These are phyloP conservation scores for Chydorus sphaericus DNA, from an alignment of 2,888 invertebrate genomes.

Conservation along the genomic window DNA sequence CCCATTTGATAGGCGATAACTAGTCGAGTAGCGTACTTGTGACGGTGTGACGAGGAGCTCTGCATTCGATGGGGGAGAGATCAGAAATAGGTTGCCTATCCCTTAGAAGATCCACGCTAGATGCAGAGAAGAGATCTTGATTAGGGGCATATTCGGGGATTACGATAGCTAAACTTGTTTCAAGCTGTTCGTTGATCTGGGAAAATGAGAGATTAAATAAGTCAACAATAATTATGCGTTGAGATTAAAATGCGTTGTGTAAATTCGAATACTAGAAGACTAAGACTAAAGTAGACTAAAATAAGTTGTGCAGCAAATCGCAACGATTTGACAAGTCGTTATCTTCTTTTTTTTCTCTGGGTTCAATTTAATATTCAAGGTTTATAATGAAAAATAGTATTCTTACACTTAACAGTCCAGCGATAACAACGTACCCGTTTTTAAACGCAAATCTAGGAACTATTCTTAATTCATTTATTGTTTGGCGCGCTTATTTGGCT, in stretches of 20 bases:
- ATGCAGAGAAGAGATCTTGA: neutral
- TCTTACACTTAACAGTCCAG: too few relatives aligned
- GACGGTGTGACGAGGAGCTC: slow-evolving; percentile 36
- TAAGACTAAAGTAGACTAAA: too few relatives aligned
- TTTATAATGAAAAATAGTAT: too few relatives aligned
- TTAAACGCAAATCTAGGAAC: neutral
- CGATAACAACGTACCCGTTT: neutral
- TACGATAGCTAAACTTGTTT: slow-evolving; percentile 11
- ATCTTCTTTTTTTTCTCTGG: too few relatives aligned
- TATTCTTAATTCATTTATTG: neutral
- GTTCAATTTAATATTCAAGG: too few relatives aligned
- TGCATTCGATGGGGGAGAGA: slow-evolving; percentile 24
- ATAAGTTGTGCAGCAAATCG: too few relatives aligned
- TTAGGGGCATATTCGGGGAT: neutral
- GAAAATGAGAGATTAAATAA: slow-evolving; percentile 4
- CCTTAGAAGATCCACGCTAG: slow-evolving; percentile 3
- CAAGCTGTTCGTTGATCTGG: slow-evolving; percentile 12
- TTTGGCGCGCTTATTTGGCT: too few relatives aligned
- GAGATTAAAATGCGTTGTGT: too few relatives aligned
- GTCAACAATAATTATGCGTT: too few relatives aligned
- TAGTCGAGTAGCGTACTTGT: neutral
- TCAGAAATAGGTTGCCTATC: neutral
- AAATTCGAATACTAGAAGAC: too few relatives aligned
- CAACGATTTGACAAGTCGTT: too few relatives aligned
- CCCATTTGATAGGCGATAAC: neutral